These are phyloP conservation scores for Paramisgurnus dabryanus DNA, from an alignment of 2,113 vertebrate genomes.

Conservation along the genomic window DNA sequence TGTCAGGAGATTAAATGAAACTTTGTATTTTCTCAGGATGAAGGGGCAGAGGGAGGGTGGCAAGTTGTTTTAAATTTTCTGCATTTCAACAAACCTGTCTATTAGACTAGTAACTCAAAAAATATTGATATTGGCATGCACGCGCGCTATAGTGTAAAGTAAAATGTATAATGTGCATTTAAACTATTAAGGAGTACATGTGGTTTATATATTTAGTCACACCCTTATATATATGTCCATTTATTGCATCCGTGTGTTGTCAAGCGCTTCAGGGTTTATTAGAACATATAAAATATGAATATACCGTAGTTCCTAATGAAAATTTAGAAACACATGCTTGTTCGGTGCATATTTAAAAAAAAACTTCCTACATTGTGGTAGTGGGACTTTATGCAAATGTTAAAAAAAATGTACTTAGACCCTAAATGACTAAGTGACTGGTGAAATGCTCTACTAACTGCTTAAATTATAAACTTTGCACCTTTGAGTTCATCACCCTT, in stretches of 20 bases:
- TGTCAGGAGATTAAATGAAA: constrained; percentile 51
- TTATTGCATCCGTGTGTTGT: constrained; percentile 8
- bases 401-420: no score
- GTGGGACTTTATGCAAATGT: no score
- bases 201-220: constrained; percentile 15
- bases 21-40: constrained; percentile 16
- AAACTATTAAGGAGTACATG: constrained; percentile 20
- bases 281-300: not conserved
- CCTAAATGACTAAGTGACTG: not conserved
- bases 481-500: constrained; percentile 28
- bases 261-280: constrained; percentile 13
- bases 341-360: not conserved
- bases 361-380: not conserved
- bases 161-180: not conserved
- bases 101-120: constrained; percentile 8
- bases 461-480: not conserved
- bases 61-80: not conserved
- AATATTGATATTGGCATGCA: constrained; percentile 7
- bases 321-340: not conserved
- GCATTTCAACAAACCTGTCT: not conserved
- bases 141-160: no score
- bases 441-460: not conserved
- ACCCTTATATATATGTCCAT: not conserved
- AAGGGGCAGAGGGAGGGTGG: constrained; percentile 14
- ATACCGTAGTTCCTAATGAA: not conserved